phyloP scores from a whole-genome alignment of 2,888 invertebrate genomes.

The Epistrophe eligans region DNA sequence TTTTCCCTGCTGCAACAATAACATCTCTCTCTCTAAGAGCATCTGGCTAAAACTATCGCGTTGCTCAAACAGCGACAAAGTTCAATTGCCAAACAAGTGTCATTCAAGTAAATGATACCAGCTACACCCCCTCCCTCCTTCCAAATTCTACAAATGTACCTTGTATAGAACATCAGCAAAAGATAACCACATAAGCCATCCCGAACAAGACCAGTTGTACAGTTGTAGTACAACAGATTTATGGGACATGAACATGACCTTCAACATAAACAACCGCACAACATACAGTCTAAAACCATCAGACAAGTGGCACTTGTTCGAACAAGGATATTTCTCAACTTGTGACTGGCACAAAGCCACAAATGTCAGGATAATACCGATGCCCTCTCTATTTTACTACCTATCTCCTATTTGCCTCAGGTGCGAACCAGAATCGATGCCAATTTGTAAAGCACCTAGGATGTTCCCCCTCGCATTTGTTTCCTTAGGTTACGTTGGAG shows the following conservation, averaged over 20 bases:
- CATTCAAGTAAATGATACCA: conserved; percentile 60
- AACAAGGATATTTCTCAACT: conserved; percentile 64
- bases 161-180: not conserved
- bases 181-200: conserved; percentile 41
- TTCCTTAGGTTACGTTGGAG: conserved; percentile 6
- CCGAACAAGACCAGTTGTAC: not conserved
- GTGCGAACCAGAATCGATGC: conserved; percentile 62
- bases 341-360: conserved; percentile 62
- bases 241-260: conserved; percentile 70
- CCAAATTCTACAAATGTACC: not conserved
- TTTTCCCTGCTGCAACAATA: not conserved
- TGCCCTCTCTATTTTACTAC: not conserved
- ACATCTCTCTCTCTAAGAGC: not conserved
- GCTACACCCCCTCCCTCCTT: not conserved
- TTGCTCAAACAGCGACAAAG: conserved; percentile 32
- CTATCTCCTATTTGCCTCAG: conserved; percentile 22
- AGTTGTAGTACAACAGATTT: conserved; percentile 51
- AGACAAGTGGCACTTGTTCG: conserved; percentile 49
- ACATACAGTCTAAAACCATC: conserved; percentile 23
- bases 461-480: not conserved
- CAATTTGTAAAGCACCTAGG: conserved; percentile 52
- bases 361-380: conserved; percentile 40
- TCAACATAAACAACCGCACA: conserved; percentile 57
- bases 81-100: conserved; percentile 41
- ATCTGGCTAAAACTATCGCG: not conserved